A percentile compares a stretch with the other conserved stretches of the same genome.
These are phyloP conservation scores for Apis dorsata DNA, from an alignment of 1,140 invertebrate genomes.

Conservation along the genomic window DNA sequence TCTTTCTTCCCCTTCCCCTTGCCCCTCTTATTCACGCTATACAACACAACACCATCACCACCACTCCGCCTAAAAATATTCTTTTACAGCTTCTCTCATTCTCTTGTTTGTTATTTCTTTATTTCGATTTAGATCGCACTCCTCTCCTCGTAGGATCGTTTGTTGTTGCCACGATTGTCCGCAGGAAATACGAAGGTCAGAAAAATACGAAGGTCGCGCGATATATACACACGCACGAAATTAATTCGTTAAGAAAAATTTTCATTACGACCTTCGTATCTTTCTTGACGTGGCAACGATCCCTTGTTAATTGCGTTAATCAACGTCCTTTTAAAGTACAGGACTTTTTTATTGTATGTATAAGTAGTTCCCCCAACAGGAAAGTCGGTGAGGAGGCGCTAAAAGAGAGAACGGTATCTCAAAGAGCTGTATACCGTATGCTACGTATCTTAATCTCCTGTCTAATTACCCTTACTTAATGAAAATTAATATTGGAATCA, in stretches of 20 bases:
- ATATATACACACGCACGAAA: too few species aligned
- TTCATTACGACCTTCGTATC: neutral
- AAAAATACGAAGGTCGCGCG: conserved; percentile 1
- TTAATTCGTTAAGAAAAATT: neutral
- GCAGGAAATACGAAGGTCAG: neutral
- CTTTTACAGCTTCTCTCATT: conserved; percentile 29
- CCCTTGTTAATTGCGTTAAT: conserved; percentile 5
- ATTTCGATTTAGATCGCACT: conserved; percentile 2
- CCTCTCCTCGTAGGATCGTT: conserved; percentile 7
- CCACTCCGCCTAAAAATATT: neutral
- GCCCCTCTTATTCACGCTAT: too few species aligned
- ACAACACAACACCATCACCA: too few species aligned
- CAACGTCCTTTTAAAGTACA: conserved; percentile 18
- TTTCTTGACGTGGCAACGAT: neutral
- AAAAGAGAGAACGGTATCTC: conserved; percentile 38
- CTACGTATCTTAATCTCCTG: conserved; percentile 6
- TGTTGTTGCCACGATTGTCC: conserved; percentile 5
- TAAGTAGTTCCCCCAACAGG: neutral
- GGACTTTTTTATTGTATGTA: neutral
- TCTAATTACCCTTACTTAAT: conserved; percentile 8
- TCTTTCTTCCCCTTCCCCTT: neutral
- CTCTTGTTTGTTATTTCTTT: neutral
- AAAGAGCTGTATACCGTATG: conserved; percentile 42
- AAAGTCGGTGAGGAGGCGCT: neutral
- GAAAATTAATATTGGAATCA: neutral